A percentile compares a stretch with the other conserved stretches of the same genome.
phyloP scores from a whole-genome alignment of 2,888 invertebrate species.

The Parnassius glacialis region DNA sequence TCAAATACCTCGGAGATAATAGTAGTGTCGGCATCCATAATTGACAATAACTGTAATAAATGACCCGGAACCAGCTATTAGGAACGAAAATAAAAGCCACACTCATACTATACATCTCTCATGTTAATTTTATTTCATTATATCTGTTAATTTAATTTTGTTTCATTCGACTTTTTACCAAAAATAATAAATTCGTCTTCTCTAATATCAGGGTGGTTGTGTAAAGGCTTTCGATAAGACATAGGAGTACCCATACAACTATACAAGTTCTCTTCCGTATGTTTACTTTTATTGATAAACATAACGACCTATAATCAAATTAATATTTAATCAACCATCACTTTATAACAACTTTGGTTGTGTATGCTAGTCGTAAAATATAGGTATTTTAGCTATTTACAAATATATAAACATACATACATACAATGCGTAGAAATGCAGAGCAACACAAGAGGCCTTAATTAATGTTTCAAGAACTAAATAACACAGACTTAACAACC shows the following conservation, averaged over 20 bases:
- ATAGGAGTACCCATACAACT: slow-evolving; percentile 62
- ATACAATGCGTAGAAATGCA: slow-evolving; percentile 82
- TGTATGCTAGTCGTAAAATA: slow-evolving; percentile 82
- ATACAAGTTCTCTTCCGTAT: slow-evolving; percentile 57
- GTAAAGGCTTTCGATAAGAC: slow-evolving; percentile 66
- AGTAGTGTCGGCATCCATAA: slow-evolving; percentile 62
- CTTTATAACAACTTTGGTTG: slow-evolving; percentile 82
- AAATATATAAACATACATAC: slow-evolving; percentile 80
- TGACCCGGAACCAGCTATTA: slow-evolving; percentile 67
- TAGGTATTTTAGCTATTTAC: slow-evolving; percentile 79
- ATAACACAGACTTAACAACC: slow-evolving; percentile 76
- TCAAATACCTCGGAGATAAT: slow-evolving; percentile 56
- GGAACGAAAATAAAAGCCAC: slow-evolving; percentile 66
- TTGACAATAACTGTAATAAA: slow-evolving; percentile 69
- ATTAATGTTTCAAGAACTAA: slow-evolving; percentile 72
- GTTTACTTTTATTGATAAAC: slow-evolving; percentile 71
- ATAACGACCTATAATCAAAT: slow-evolving; percentile 76
- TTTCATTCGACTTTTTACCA: slow-evolving; percentile 52
- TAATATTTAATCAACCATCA: slow-evolving; percentile 81
- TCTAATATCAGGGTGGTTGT: slow-evolving; percentile 77
- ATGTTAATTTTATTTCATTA: slow-evolving; percentile 41
- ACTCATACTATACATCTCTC: slow-evolving; percentile 47
- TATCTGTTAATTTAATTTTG: slow-evolving; percentile 37
- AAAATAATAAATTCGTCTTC: slow-evolving; percentile 72
- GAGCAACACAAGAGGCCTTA: slow-evolving; percentile 78